Percentiles rank a stretch among this genome's conserved stretches.
Conservation (phyloP, 1,140 invertebrate genomes). For the Sinonovacula constricta region DNA sequence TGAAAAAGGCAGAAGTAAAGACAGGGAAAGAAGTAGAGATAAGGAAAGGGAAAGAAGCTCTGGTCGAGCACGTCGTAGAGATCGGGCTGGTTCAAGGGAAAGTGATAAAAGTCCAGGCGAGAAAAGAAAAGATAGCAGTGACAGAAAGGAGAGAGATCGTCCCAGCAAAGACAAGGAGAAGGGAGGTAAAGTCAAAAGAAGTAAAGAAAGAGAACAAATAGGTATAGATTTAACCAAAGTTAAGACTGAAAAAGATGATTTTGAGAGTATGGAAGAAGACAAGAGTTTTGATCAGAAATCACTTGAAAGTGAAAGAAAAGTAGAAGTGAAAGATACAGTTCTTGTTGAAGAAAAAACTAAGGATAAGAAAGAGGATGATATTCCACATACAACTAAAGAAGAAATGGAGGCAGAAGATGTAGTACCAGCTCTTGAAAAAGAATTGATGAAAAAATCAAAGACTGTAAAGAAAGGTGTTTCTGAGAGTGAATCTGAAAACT, state of each 20-base stretch:
- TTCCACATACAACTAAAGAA: too few species aligned
- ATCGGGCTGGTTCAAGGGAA: too few species aligned
- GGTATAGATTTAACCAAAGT: background rate
- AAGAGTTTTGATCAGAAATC: background rate
- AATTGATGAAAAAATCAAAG: background rate
- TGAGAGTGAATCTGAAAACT: background rate
- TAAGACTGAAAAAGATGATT: background rate
- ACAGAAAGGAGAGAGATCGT: too few species aligned
- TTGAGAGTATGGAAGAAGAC: background rate
- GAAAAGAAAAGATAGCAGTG: background rate
- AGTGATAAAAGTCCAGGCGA: too few species aligned
- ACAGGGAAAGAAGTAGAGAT: constrained; percentile 1
- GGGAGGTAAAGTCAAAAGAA: constrained; percentile 1
- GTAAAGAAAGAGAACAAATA: constrained; percentile 9
- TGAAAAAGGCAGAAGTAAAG: background rate
- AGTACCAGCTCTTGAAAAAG: background rate
- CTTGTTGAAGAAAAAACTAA: too few species aligned
- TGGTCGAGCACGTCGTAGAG: background rate
- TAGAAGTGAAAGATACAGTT: background rate
- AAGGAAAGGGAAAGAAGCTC: constrained; percentile 14
- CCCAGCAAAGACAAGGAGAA: background rate
- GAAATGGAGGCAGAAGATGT: background rate
- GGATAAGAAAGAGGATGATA: too few species aligned
- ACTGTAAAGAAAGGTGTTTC: background rate
- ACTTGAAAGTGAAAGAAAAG: background rate